These are phyloP conservation scores for Progne subis DNA, from an alignment of 2,113 vertebrate genomes.

Conservation along the genomic window DNA sequence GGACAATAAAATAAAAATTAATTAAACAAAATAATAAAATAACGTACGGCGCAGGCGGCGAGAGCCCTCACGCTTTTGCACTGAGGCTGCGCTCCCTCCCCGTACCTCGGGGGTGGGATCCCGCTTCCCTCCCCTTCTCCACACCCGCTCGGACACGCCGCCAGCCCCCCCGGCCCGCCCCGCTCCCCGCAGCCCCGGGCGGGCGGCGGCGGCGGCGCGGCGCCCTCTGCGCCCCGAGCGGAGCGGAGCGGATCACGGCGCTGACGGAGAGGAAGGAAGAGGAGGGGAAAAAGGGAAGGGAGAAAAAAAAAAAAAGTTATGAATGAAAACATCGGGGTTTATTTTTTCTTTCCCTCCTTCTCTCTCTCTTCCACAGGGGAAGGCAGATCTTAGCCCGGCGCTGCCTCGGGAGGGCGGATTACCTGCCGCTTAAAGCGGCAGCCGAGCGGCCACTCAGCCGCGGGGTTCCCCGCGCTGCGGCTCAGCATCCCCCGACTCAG, in stretches of 20 bases:
- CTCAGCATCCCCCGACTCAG: neutral
- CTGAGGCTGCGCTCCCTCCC: neutral
- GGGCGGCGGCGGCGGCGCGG: too few relatives aligned
- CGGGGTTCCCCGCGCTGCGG: neutral
- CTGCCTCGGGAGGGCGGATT: constrained; percentile 73
- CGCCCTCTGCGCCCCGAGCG: too few relatives aligned
- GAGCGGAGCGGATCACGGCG: too few relatives aligned
- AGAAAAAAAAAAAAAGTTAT: constrained; percentile 83
- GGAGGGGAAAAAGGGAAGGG: neutral
- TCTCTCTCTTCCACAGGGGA: constrained; percentile 46
- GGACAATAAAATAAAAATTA: neutral
- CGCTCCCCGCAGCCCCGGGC: too few relatives aligned
- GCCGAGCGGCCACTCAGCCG: neutral
- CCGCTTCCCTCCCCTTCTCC: neutral
- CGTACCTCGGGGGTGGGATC: neutral
- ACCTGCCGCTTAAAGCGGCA: constrained; percentile 59
- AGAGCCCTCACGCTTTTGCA: neutral
- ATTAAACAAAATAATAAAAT: neutral
- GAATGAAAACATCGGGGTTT: constrained; percentile 87
- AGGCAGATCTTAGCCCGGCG: constrained; percentile 66
- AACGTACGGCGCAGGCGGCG: neutral
- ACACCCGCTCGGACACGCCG: too few relatives aligned
- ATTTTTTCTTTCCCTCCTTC: neutral
- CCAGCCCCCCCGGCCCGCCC: too few relatives aligned
- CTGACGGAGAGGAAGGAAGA: too few relatives aligned